A percentile compares a stretch with the other conserved stretches of the same genome.
phyloP scores from a whole-genome alignment of 2,888 invertebrate species.

The Tetragonula carbonaria region DNA sequence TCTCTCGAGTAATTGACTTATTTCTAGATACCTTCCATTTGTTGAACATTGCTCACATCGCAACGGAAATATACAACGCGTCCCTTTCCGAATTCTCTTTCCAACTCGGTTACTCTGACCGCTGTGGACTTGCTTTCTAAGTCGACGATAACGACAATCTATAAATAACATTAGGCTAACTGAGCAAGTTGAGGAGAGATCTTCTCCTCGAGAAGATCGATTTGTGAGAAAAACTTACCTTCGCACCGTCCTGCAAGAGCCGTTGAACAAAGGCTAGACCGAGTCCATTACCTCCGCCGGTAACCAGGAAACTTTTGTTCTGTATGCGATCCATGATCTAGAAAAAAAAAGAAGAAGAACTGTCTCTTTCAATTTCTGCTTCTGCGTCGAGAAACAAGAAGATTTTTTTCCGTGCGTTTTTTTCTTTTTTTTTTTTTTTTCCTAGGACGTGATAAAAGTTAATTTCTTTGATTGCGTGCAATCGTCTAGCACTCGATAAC shows the following conservation, averaged over 20 bases:
- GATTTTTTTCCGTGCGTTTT: too few species aligned
- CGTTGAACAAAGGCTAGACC: slow-evolving; percentile 73
- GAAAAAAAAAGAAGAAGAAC: neutral
- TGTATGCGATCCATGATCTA: slow-evolving; percentile 63
- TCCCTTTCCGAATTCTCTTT: slow-evolving; percentile 83
- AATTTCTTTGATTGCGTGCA: too few species aligned
- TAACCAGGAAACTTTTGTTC: slow-evolving; percentile 71
- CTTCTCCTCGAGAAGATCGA: neutral
- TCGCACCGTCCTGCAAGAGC: slow-evolving; percentile 74
- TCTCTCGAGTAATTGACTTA: neutral
- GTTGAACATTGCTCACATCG: slow-evolving; percentile 83
- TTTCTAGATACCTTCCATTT: slow-evolving; percentile 80
- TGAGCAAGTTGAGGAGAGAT: neutral
- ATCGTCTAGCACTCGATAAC: too few species aligned
- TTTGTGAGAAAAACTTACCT: slow-evolving; percentile 63
- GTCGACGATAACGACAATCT: slow-evolving; percentile 82
- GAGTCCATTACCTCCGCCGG: slow-evolving; percentile 75
- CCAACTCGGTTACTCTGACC: slow-evolving; percentile 80
- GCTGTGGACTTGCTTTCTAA: slow-evolving; percentile 69
- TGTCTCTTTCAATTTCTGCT: too few species aligned
- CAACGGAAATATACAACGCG: slow-evolving; percentile 84
- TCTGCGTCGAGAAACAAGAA: too few species aligned
- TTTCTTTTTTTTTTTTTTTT: too few species aligned
- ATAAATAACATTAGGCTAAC: neutral
- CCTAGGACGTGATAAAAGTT: too few species aligned